Base-by-base conservation (phyloP, 2,888 invertebrate species). In the Opisthograptis luteolata region DNA sequence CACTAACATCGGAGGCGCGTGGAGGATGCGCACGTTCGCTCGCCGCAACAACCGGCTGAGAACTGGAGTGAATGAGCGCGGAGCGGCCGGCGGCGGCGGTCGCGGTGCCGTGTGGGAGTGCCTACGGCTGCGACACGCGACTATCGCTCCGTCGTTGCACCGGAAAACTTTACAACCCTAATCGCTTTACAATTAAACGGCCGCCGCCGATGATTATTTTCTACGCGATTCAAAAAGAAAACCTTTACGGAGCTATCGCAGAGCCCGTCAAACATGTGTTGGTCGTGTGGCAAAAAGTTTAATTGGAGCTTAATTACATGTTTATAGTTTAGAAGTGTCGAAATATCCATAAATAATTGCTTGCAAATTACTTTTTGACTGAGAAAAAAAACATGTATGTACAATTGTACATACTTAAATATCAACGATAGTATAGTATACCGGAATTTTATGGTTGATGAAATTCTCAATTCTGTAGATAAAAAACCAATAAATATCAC, bases 111-210 rank as follows among this genome's bases (percentile, higher is more conserved):
- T 78, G 83, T 84, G 85, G 84, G 84, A 82, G 85, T 79, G 84
- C 82, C 85, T 71, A 66, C 70, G 68, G 47, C 60, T 73, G 70
- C 81, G 81, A 77, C 81, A 78, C 79, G 81, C 86, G 81, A 80
- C 83, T 73, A 53, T 60, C 62, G 50, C 58, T 72, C 70, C 60
- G 60, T 12, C 74, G 74, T 76, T 85, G 84, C 87, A 84, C 85
- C 87, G 85, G 86, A 87, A 85, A 88, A 82, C 84, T 87, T 81
- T 78, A 82, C 83, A 81, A 79, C 80, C 81, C 83, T 87, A 88
- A 88, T 86, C 84, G 79, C 79, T 79, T 76, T 69, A 81, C 85
- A 86, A 87, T 86, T 84, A 85, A 83, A 74, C 68, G 68, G 68
- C 70, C 73, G 68, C 70, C 73, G 55, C 58, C 66, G 69, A 79